Conservation (phyloP, 2,888 invertebrate species). For the Cephus sareptanus region DNA sequence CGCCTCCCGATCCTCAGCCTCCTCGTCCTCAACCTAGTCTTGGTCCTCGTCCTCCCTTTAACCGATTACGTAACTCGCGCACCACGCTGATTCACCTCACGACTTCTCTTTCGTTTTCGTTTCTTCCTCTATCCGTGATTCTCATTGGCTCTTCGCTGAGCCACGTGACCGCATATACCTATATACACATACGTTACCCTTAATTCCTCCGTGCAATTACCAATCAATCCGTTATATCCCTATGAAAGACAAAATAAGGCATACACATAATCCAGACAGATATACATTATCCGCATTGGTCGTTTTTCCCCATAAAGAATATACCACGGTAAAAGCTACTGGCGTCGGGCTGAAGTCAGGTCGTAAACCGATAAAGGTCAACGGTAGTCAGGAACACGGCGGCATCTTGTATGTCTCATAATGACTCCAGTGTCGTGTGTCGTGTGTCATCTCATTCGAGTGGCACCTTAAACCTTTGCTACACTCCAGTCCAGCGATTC, state of each 20-base stretch:
- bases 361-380: conserved; percentile 34
- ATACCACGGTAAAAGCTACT: not conserved
- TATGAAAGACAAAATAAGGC: not conserved
- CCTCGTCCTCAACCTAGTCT: not conserved
- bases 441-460: conserved; percentile 22
- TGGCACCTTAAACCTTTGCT: not conserved
- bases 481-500: not conserved
- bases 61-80: conserved; percentile 56
- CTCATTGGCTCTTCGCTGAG: conserved; percentile 4
- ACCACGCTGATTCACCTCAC: conserved; percentile 47
- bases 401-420: conserved; percentile 34
- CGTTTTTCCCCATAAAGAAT: not conserved
- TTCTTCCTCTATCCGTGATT: conserved; percentile 8
- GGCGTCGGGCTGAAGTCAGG: conserved; percentile 4
- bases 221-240: not conserved
- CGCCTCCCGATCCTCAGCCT: conserved; percentile 43
- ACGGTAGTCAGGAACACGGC: conserved; percentile 36
- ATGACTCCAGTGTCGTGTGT: conserved; percentile 38
- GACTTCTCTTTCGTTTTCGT: not conserved
- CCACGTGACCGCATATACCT: not conserved
- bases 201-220: not conserved
- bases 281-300: not conserved
- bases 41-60: conserved; percentile 22
- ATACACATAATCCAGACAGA: not conserved
- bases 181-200: not conserved